Percentiles rank a stretch among this genome's conserved stretches.
These are phyloP conservation scores for Hypocryptadius cinnamomeus DNA, from an alignment of 2,113 vertebrate species.

Conservation along the genomic window DNA sequence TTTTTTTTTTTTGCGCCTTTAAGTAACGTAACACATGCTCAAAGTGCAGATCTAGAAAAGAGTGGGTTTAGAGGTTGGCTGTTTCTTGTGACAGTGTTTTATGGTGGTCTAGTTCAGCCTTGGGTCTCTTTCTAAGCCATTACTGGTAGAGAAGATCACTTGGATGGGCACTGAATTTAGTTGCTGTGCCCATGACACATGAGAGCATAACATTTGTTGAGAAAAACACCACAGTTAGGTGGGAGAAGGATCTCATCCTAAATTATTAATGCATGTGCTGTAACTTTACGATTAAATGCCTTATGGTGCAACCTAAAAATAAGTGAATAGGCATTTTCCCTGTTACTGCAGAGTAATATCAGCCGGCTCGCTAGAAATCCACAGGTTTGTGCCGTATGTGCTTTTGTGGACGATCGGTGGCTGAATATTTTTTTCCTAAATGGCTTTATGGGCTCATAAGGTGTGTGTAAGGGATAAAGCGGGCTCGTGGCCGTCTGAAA, in stretches of 20 bases:
- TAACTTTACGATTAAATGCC: neutral
- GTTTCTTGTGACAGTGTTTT: neutral
- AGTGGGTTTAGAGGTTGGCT: neutral
- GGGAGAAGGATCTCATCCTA: neutral
- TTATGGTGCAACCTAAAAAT: neutral
- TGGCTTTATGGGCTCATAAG: neutral
- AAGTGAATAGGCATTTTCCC: neutral
- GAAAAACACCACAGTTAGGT: neutral
- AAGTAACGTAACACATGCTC: neutral
- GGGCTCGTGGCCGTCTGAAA: accelerated
- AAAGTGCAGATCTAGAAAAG: neutral
- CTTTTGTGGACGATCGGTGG: neutral
- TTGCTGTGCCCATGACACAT: accelerated
- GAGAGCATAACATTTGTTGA: neutral
- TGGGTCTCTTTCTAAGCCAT: neutral
- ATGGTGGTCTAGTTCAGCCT: neutral
- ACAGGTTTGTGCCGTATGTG: neutral
- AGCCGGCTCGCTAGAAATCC: neutral
- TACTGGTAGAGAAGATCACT: neutral
- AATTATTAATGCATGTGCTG: neutral
- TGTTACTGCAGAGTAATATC: neutral
- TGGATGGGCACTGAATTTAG: too few species aligned
- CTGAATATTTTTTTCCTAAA: neutral
- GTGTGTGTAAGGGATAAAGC: neutral
- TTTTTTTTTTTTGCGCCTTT: neutral